Evolutionary conservation across 2,113 vertebrate species (phyloP), one percentile per base, ranked within the genome.

Genomic region (Pleuronectes platessa): DNA sequence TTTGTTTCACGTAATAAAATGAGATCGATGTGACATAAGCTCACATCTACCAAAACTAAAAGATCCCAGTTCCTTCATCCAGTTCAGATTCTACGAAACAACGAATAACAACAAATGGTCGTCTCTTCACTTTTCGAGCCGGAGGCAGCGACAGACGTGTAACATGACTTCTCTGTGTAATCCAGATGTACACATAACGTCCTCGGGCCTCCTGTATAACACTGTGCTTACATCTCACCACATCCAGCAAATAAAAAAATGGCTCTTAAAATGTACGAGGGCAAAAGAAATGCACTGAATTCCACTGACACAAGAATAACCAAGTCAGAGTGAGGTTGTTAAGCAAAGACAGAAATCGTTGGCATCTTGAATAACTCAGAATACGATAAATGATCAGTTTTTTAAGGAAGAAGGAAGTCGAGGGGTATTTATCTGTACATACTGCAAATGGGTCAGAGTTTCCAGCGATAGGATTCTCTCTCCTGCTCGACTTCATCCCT

Each of bases 31-130:
- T 68, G 45, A 61, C 59, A 66, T 6, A 21, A 69, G 27, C 60
- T 75, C 64, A 42, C 61, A 61, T 78, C 53, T 40, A 47, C 18
- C 15, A 14, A 26, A 58, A 58, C 26, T 1, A 58, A 62, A 66
- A 59, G 2, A 66, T 71, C 37, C 72, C 45, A 61, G 24, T 78
- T 82, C 61, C 47, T 82, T 78, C 62, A 71, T 79, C 47, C 59
- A 76, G 68, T 83, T 74, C 13, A 21, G 59, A 66, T 68, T 78
- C 74, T 9, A 61, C 76, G 51, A 56, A 74, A 11, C 49, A 37
- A 2, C 10, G 2, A 40, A 35, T 61, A 4, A 27, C 27, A 4
- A 67, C 7, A 35, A 69, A 68, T 11, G 59, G 40, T 27, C 20
- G 9, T 27, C 59, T 55, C 56, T 53, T 56, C 26, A 66, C 27